Evolutionary conservation across 2,797 vertebrate genomes (phyloP), one percentile per base, ranked within the genome.

Genomic region (Chrysolophus pictus): DNA sequence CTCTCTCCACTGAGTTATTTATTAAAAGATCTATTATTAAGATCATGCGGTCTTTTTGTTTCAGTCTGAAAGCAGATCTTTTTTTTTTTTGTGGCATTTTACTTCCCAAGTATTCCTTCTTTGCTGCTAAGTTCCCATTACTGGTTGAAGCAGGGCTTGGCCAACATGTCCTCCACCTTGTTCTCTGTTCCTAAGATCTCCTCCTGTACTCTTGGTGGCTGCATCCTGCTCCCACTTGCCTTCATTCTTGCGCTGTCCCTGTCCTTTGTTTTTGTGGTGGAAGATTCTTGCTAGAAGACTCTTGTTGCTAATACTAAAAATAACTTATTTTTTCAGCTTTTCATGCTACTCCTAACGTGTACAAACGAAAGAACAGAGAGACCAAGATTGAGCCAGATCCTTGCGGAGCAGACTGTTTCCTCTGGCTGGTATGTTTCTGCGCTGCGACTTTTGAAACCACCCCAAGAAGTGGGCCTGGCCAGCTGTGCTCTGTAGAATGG

Each of bases 301-400:
- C n/a, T 19, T 58, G 56, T 58, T 73, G 60, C 65, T 92, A 73
- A 58, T 33, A 79, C 74, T 87, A 90, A 95, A 93, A 80, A 72
- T 87, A 41, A 80, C 86, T 95, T 94, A 51, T 95, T 90, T 92
- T 83, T 96, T 70, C 96, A 99, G 99, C 99, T 92, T 99, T 99
- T 96, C 99, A 99, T 60, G 98, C 99, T 65, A 99, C 99, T 75
- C 99, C 99, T 92, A 99, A 99, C 90, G 98, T 99, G 95, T 99
- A 99, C 97, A 99, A 99, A 97, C 98, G 99, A 97, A 99, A 99
- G 97, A 99, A 97, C 94, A 99, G 99, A 97, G 99, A 99, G 97
- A 99, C 99, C 96, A 99, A 98, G 95, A 99, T 99, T 62, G 99
- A 99, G 96, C 98, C 98, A 7, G 99, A 99, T 24, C 99, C 99